Base-by-base conservation (phyloP, 35 echinoderm and acorn worm species). In the Apostichopus parvimensis region DNA sequence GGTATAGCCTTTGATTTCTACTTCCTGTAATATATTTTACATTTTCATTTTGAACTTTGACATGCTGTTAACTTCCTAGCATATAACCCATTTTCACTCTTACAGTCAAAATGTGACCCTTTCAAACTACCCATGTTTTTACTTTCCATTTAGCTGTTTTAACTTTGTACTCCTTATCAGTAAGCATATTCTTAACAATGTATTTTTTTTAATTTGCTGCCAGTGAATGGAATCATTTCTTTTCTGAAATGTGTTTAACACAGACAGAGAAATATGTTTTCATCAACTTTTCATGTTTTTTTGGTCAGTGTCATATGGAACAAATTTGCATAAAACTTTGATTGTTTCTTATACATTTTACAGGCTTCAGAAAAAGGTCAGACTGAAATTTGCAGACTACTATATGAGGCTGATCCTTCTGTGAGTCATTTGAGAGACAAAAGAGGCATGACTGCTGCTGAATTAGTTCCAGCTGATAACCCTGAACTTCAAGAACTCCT, bases 1-100 rank as follows among this genome's bases (percentile, higher is more conserved):
- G 95, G 96, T 95, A 87, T 4, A 8, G 52, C 13, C 13, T 12
- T 56, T 15, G 4, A 54, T 11, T 54, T 45, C 83, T 9, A 25
- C 28, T 56, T 55, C 56, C 71, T 22, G 20, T 22, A 78, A 8
- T 11, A 17, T 9, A 22, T 78, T 4, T 9, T 45, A 9, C 8
- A 12, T 78, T 22, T 78, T 45, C 8, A 78, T 78, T 24, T 78
- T 22, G 20, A 78, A 45, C 34, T 45, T 45, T 45, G 34, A 45
- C 34, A 45, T 45, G 34, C 34, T 45, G 34, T 45, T 45, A 45
- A 45, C 34, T 45, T 45, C 34, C 34, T 4, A 45, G 34, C 3
- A 45, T 4, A 45, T 1, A 45, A 45, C 34, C 2, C 34, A 45
- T 45, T 45, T 45, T 45, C 0, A 45, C 34, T 45, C 4, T 45